Evolutionary conservation across 2,888 invertebrate species (phyloP), one percentile per base, ranked within the genome.

Genomic region (Patella depressa): DNA sequence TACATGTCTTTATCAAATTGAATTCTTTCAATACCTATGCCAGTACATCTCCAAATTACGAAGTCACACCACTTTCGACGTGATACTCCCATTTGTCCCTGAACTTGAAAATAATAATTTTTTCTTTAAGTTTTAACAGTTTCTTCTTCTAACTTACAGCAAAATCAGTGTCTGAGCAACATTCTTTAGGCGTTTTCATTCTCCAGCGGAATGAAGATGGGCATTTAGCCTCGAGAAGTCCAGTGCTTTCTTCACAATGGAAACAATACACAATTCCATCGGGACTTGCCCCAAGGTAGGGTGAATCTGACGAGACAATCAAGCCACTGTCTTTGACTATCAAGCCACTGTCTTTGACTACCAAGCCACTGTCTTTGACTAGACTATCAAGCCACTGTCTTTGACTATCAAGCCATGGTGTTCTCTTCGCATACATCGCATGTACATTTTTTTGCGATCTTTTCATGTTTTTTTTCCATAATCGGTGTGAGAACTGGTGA

Each of bases 21-120:
- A 57, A 57, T 74, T 71, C 29, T 29, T 34, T 71, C 34, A 17
- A 15, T n/a, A n/a, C 15, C 9, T 24, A 71, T 71, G 15, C 71
- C 71, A 17, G 5, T 34, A n/a, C n/a, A n/a, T 29, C 29, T 71
- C 71, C 71, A 71, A n/a, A 71, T 34, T n/a, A 71, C 71, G 5
- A 71, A 71, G 24, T 71, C 71, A 71, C 71, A 24, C 71, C 71
- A 71, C 15, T 71, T 71, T 24, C 71, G 24, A 24, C 7, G n/a
- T 15, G 71, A n/a, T 71, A 71, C 24, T 17, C n/a, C 71, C 71
- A 71, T 71, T 19, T 71, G 71, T n/a, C 71, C 71, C 34, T n/a
- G 17, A 15, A 71, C 71, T 71, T 71, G 24, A 71, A 71, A 71
- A 34, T 29, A 71, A 24, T 71, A 71, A 29, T 71, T 24, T 17